A percentile compares a stretch with the other conserved stretches of the same genome.
These are phyloP conservation scores for Notarius quadriscutis DNA, from an alignment of 2,113 vertebrate species.

Conservation along the genomic window DNA sequence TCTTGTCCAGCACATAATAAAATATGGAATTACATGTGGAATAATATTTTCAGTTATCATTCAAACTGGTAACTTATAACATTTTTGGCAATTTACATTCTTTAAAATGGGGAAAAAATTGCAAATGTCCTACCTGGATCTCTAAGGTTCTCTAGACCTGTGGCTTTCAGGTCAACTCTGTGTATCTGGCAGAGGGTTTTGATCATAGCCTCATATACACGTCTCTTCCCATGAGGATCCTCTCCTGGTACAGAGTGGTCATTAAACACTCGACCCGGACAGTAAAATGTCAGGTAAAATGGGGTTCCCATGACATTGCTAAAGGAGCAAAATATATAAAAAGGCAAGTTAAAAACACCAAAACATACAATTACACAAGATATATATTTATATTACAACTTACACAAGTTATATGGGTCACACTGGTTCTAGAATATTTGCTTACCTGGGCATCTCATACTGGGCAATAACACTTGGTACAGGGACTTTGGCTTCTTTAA, in stretches of 20 bases:
- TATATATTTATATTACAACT: background rate
- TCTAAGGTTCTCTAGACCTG: constrained; percentile 6
- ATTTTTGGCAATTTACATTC: background rate
- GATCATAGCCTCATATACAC: constrained; percentile 73
- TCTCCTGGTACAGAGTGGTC: constrained; percentile 68
- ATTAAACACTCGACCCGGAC: constrained; percentile 69
- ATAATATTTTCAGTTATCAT: background rate
- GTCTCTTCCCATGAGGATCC: constrained; percentile 57
- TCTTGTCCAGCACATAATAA: background rate
- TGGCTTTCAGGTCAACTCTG: constrained; percentile 63
- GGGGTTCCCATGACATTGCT: constrained; percentile 72
- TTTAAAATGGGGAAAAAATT: background rate
- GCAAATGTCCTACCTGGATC: constrained; percentile 1
- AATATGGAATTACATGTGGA: background rate
- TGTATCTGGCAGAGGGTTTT: constrained; percentile 76
- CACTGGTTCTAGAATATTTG: background rate
- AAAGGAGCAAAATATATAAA: background rate
- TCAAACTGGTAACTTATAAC: background rate
- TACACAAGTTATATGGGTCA: background rate
- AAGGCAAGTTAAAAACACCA: background rate
- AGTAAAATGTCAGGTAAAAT: constrained; percentile 79
- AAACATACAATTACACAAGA: background rate
- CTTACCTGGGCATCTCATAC: constrained; percentile 78
- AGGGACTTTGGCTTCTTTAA: constrained; percentile 70
- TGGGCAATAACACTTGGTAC: constrained; percentile 74